These are phyloP conservation scores for Cairina moschata DNA, from an alignment of 2,113 vertebrate species.

Conservation along the genomic window DNA sequence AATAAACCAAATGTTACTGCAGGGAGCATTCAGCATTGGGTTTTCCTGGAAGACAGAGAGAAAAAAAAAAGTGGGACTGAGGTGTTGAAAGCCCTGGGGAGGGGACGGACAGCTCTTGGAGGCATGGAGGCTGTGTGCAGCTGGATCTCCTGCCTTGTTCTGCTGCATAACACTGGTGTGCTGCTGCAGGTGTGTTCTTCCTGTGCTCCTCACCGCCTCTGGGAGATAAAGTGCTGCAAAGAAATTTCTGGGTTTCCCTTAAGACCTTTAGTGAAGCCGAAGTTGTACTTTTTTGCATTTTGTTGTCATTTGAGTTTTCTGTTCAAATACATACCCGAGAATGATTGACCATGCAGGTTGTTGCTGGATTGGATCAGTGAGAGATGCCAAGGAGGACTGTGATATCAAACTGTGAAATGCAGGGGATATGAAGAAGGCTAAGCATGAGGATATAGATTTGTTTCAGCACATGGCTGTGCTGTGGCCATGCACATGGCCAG, in stretches of 20 bases:
- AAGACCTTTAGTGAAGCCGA: neutral
- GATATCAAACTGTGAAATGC: neutral
- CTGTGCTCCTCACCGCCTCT: neutral
- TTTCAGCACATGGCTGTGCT: no score
- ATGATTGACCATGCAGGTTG: neutral
- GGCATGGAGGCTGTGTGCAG: neutral
- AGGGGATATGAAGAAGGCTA: neutral
- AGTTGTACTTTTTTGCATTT: neutral
- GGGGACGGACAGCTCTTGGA: neutral
- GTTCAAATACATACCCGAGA: rapidly evolving
- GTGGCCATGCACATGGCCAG: rapidly evolving
- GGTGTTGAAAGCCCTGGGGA: neutral
- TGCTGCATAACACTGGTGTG: neutral
- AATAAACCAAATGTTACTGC: neutral
- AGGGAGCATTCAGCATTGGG: rapidly evolving
- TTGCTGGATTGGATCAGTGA: neutral
- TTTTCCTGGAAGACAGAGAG: neutral
- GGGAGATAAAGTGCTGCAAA: constrained; percentile 1
- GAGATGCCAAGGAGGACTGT: neutral
- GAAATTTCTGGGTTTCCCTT: neutral
- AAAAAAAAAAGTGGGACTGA: no score
- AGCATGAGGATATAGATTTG: neutral
- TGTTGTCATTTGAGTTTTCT: neutral
- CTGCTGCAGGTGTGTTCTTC: neutral
- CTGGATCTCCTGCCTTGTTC: neutral